phyloP scores from a whole-genome alignment of 1,140 invertebrate genomes.

The Psilanteris sp. region DNA sequence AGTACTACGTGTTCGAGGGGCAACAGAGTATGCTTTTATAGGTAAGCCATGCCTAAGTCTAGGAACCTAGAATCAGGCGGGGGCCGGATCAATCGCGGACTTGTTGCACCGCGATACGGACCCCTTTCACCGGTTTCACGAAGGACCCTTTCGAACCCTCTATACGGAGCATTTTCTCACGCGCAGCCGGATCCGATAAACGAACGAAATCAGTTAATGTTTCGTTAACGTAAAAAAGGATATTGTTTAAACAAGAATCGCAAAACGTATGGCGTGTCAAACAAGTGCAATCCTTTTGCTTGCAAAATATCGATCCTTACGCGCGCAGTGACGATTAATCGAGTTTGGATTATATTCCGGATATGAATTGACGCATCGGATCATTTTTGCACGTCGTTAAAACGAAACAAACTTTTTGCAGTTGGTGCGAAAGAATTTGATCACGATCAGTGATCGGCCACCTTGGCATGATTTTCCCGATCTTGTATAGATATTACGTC shows the following conservation, averaged over 20 bases:
- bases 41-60: slow-evolving; percentile 74
- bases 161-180: slow-evolving; percentile 58
- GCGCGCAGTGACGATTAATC: too few relatives aligned
- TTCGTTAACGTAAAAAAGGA: too few relatives aligned
- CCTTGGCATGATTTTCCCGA: slow-evolving; percentile 71
- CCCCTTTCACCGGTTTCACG: slow-evolving; percentile 74
- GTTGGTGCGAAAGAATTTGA: slow-evolving; percentile 34
- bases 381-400: too few relatives aligned
- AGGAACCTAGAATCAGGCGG: slow-evolving; percentile 72
- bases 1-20: slow-evolving; percentile 75
- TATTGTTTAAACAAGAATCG: too few relatives aligned
- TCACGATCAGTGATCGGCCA: slow-evolving; percentile 53
- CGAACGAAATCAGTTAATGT: neutral
- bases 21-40: slow-evolving; percentile 79
- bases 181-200: neutral
- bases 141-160: slow-evolving; percentile 72
- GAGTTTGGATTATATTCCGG: too few relatives aligned
- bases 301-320: too few relatives aligned
- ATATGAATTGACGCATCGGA: too few relatives aligned
- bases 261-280: too few relatives aligned
- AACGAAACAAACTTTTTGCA: too few relatives aligned
- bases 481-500: slow-evolving; percentile 56
- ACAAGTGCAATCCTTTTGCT: too few relatives aligned
- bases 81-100: slow-evolving; percentile 61
- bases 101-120: slow-evolving; percentile 69